Percentiles rank a stretch among this genome's conserved stretches.
phyloP scores from a whole-genome alignment of 2,888 invertebrate species.

The Tinea semifulvella region DNA sequence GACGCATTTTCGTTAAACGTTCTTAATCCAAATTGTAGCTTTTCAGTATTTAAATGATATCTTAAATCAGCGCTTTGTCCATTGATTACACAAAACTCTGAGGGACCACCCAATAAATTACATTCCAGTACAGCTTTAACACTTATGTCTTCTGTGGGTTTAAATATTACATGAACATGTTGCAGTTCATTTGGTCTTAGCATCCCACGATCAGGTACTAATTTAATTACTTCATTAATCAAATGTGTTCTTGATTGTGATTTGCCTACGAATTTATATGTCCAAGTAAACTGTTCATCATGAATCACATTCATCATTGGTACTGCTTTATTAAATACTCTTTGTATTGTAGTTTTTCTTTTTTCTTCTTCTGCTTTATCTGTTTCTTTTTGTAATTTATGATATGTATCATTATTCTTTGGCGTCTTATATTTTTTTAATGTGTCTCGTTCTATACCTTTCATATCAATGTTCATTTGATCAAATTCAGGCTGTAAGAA shows the following conservation, averaged over 20 bases:
- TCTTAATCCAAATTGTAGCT: slow-evolving; percentile 51
- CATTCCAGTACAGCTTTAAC: slow-evolving; percentile 57
- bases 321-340: slow-evolving; percentile 31
- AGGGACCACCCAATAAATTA: slow-evolving; percentile 64
- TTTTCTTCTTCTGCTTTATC: no score
- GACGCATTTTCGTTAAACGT: slow-evolving; percentile 47
- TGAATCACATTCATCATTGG: slow-evolving; percentile 40
- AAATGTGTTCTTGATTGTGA: slow-evolving; percentile 24
- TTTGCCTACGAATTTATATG: slow-evolving; percentile 35
- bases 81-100: slow-evolving; percentile 52
- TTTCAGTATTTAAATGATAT: slow-evolving; percentile 52
- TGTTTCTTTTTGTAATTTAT: no score
- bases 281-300: slow-evolving; percentile 39
- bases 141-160: slow-evolving; percentile 45
- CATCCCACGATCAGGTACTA: slow-evolving; percentile 56
- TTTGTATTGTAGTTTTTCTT: slow-evolving; percentile 17
- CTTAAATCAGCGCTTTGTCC: slow-evolving; percentile 61
- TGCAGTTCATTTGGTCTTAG: slow-evolving; percentile 61
- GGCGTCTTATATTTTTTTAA: no score
- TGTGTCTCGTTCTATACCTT: no score
- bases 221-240: slow-evolving; percentile 45
- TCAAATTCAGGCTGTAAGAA: no score
- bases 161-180: slow-evolving; percentile 54
- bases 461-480: no score
- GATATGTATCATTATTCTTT: no score